Conservation (phyloP, 2,888 invertebrate species). For the Onchidella celtica region DNA sequence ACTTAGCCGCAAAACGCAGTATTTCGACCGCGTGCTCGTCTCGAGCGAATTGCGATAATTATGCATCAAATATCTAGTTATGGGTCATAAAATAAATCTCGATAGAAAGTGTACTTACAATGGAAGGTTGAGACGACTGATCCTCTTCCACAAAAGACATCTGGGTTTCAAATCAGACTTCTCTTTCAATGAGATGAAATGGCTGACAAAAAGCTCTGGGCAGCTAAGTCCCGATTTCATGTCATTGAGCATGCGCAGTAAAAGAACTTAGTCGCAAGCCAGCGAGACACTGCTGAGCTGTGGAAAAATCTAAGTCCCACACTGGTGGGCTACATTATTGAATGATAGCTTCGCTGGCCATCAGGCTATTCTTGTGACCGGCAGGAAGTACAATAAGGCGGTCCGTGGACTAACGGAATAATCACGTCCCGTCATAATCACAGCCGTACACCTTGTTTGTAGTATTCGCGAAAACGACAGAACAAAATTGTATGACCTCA, state of each 20-base stretch:
- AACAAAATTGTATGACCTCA: too few relatives aligned
- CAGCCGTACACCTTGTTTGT: too few relatives aligned
- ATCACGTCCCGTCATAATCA: too few relatives aligned
- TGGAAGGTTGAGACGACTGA: slow-evolving; percentile 19
- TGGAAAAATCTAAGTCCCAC: slow-evolving; percentile 1
- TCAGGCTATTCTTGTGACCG: neutral
- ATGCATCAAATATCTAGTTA: neutral
- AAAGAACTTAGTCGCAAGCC: slow-evolving; percentile 48
- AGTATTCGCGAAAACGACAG: too few relatives aligned
- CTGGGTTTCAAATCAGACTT: neutral
- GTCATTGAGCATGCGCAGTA: slow-evolving; percentile 67
- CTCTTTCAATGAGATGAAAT: slow-evolving; percentile 16
- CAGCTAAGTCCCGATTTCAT: slow-evolving; percentile 61
- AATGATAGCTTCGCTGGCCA: too few relatives aligned
- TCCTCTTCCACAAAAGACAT: slow-evolving; percentile 39
- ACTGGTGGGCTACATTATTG: too few relatives aligned
- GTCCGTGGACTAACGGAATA: too few relatives aligned
- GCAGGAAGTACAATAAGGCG: neutral
- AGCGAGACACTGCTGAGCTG: slow-evolving; percentile 25
- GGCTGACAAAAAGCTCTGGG: slow-evolving; percentile 37
- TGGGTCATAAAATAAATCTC: neutral
- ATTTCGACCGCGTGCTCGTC: neutral
- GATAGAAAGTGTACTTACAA: slow-evolving; percentile 28
- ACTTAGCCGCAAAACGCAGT: slow-evolving; percentile 40
- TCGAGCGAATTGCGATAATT: neutral